A percentile compares a stretch with the other conserved stretches of the same genome.
Conservation (phyloP, 2,113 vertebrate species). For the Lycaon pictus region DNA sequence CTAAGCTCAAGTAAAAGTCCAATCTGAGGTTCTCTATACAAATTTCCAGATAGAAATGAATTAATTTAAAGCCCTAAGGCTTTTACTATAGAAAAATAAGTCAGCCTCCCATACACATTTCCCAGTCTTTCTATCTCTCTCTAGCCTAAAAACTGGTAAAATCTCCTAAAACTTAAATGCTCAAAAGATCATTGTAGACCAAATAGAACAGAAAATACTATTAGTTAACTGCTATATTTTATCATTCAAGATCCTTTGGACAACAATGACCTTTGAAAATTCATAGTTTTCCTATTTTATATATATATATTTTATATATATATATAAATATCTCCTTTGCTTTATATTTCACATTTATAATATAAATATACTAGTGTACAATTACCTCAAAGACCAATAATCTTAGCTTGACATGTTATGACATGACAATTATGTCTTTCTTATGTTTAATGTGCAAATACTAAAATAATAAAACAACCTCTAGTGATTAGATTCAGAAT, state of each 20-base stretch:
- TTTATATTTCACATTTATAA: constrained; percentile 20
- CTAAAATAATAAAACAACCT: neutral
- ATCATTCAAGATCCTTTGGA: neutral
- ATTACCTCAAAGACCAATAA: constrained; percentile 19
- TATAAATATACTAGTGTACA: neutral
- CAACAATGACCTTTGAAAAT: neutral
- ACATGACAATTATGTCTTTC: neutral
- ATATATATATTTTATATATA: too few species aligned
- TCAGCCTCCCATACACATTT: neutral
- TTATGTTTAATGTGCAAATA: neutral
- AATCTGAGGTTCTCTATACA: neutral
- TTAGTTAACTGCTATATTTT: neutral
- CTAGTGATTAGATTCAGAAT: constrained; percentile 15
- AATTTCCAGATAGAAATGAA: neutral
- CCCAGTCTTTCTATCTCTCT: neutral
- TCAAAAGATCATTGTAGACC: neutral
- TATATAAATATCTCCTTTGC: neutral
- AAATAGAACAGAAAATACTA: neutral
- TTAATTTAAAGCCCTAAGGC: neutral
- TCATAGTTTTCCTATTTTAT: neutral
- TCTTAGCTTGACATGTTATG: neutral
- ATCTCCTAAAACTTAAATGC: neutral
- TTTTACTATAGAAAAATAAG: neutral
- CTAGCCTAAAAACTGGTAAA: neutral
- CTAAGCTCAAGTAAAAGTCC: neutral